Percentiles rank a stretch among this genome's conserved stretches.
phyloP scores from a whole-genome alignment of 2,888 invertebrate species.

The Callosobruchus maculatus region DNA sequence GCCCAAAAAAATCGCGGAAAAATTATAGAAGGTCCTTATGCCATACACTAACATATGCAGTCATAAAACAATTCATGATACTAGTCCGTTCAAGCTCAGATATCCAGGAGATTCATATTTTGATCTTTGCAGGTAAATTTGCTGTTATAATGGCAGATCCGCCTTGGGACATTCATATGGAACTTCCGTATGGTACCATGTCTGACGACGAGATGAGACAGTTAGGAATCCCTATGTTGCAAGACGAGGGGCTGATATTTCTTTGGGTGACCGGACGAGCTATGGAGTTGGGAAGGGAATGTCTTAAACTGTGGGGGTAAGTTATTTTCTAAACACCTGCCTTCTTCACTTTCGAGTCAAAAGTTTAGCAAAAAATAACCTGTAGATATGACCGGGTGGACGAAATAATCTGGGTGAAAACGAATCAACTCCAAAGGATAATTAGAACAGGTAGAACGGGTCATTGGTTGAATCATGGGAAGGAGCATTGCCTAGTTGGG shows the following conservation, averaged over 20 bases:
- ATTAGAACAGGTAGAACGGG: slow-evolving; percentile 96
- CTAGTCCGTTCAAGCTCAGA: too few species aligned
- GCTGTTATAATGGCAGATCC: slow-evolving; percentile 99
- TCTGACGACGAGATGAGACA: slow-evolving; percentile 98
- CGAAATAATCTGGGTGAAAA: slow-evolving; percentile 98
- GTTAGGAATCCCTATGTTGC: slow-evolving; percentile 87
- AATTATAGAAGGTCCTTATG: too few species aligned
- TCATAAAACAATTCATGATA: too few species aligned
- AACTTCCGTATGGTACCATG: slow-evolving; percentile 97
- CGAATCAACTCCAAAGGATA: slow-evolving; percentile 94
- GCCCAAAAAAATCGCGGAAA: too few species aligned
- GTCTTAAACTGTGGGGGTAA: slow-evolving; percentile 87
- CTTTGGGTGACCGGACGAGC: slow-evolving; percentile 97
- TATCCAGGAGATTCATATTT: background rate
- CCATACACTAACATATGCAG: too few species aligned
- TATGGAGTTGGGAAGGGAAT: slow-evolving; percentile 95
- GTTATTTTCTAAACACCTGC: background rate
- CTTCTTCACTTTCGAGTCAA: too few species aligned
- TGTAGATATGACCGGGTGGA: slow-evolving; percentile 81
- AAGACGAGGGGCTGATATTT: slow-evolving; percentile 95
- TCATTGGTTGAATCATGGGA: slow-evolving; percentile 98
- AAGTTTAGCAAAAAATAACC: too few species aligned
- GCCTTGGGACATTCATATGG: slow-evolving; percentile 99
- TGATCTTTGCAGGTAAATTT: slow-evolving; percentile 71
- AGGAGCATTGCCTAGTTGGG: slow-evolving; percentile 95